These are phyloP conservation scores for Anguilla marmorata DNA, from an alignment of 2,797 vertebrate genomes.

Conservation along the genomic window DNA sequence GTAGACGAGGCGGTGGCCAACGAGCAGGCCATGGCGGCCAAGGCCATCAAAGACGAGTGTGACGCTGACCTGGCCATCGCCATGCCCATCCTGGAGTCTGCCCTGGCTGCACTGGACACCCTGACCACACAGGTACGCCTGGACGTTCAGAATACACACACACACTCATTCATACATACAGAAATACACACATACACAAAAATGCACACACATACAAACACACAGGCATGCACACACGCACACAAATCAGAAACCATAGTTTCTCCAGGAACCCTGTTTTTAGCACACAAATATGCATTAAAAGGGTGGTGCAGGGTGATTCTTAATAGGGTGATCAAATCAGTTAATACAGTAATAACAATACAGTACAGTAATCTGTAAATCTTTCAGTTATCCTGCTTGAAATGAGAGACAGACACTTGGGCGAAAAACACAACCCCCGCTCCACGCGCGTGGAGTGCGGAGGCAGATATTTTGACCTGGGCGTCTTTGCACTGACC, in stretches of 20 bases:
- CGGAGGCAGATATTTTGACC: neutral
- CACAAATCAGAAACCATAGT: no score
- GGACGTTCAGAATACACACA: neutral
- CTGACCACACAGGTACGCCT: slow-evolving; percentile 80
- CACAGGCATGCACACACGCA: neutral
- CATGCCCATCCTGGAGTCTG: slow-evolving; percentile 81
- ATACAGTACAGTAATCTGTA: neutral
- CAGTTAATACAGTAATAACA: neutral
- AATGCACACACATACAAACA: neutral
- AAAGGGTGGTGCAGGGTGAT: neutral
- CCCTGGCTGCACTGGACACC: slow-evolving; percentile 81
- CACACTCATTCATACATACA: neutral
- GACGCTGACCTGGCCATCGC: slow-evolving; percentile 85
- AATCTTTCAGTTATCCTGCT: neutral
- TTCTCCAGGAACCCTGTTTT: no score
- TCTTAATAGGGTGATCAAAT: neutral
- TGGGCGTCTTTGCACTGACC: neutral
- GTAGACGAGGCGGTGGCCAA: slow-evolving; percentile 82
- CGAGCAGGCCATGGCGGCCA: slow-evolving; percentile 84
- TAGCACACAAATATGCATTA: no score
- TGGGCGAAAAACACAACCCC: neutral
- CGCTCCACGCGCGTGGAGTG: neutral
- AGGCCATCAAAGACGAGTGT: slow-evolving; percentile 91
- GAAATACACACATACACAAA: neutral
- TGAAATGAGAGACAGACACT: neutral